Percentiles rank a stretch among this genome's conserved stretches.
Evolutionary conservation across 2,113 vertebrate genomes (phyloP).

Genomic region (Dasyornis broadbenti): DNA sequence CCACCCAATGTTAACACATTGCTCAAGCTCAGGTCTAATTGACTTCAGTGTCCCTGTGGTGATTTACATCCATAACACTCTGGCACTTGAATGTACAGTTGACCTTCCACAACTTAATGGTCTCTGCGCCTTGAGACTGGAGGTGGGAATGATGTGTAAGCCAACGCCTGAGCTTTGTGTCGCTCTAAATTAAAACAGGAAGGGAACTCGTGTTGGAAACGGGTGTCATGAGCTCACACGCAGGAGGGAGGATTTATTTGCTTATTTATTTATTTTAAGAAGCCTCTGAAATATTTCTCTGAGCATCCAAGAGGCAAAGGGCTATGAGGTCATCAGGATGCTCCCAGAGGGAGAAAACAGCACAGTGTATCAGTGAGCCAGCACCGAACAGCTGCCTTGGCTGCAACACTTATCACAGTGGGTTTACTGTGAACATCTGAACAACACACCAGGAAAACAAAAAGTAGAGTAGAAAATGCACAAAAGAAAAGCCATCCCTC

Average conservation of each 20-base stretch:
- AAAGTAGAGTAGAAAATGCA: background rate
- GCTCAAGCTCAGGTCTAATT: background rate
- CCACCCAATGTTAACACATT: background rate
- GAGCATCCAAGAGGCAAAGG: background rate
- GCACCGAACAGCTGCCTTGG: background rate
- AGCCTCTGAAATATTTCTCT: background rate
- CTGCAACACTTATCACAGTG: background rate
- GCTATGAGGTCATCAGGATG: background rate
- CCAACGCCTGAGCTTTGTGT: background rate
- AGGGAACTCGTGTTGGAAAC: background rate
- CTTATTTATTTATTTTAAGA: background rate
- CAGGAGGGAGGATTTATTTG: background rate
- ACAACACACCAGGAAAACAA: background rate
- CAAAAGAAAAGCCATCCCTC: background rate
- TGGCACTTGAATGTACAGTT: background rate
- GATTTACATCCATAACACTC: background rate
- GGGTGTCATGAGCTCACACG: background rate
- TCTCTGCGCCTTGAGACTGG: background rate
- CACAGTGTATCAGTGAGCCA: background rate
- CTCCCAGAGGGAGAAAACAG: background rate
- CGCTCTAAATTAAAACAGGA: background rate
- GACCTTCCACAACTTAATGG: background rate
- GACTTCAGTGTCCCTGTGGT: background rate
- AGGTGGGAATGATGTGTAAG: background rate
- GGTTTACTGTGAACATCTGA: background rate